phyloP scores from a whole-genome alignment of 1,140 invertebrate genomes.

The Rhysida immarginata region DNA sequence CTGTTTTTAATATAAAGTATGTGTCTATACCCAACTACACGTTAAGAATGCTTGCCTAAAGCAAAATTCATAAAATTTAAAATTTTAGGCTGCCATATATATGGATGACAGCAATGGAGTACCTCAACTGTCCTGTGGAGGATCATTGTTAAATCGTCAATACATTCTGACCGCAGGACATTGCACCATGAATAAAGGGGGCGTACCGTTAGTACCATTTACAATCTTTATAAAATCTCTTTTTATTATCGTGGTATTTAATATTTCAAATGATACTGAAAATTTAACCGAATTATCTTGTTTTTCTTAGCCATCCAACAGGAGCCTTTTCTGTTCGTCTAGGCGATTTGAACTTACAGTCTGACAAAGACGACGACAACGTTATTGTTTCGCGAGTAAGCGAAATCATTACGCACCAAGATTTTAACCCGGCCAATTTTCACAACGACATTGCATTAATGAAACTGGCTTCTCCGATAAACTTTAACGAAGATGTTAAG shows the following conservation, averaged over 20 bases:
- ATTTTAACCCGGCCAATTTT: slow-evolving; percentile 39
- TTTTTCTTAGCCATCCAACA: not conserved
- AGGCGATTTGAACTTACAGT: not conserved
- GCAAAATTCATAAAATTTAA: no score
- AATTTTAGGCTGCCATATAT: slow-evolving; percentile 61
- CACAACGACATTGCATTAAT: slow-evolving; percentile 51
- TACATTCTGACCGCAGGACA: slow-evolving; percentile 81
- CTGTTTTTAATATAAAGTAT: no score
- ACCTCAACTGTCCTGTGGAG: slow-evolving; percentile 82
- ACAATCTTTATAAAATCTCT: no score
- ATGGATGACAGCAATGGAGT: slow-evolving; percentile 62
- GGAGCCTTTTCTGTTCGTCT: not conserved
- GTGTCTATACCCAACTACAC: no score
- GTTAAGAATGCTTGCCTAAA: no score
- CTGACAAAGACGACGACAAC: not conserved
- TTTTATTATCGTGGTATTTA: no score
- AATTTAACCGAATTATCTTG: not conserved
- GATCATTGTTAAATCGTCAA: slow-evolving; percentile 58
- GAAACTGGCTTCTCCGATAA: slow-evolving; percentile 32
- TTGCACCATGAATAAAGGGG: slow-evolving; percentile 56
- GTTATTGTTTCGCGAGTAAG: slow-evolving; percentile 30
- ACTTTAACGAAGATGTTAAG: slow-evolving; percentile 22
- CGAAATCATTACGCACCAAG: slow-evolving; percentile 33
- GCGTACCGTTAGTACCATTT: not conserved
- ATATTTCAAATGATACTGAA: not conserved